These are phyloP conservation scores for Nymphicus hollandicus DNA, from an alignment of 2,113 vertebrate genomes.

Conservation along the genomic window DNA sequence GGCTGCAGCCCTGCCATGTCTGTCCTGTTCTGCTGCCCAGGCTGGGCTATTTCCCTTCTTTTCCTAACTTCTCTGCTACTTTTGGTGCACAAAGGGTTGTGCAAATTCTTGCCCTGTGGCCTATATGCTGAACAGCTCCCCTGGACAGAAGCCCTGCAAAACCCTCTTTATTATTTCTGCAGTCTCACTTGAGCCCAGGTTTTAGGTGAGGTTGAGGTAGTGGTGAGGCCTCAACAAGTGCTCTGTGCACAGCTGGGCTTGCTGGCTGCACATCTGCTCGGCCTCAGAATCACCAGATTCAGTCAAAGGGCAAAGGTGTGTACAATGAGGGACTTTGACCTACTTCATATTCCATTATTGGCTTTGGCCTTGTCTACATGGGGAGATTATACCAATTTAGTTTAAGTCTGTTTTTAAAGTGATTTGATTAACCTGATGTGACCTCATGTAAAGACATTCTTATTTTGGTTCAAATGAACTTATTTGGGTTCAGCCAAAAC, in stretches of 20 bases:
- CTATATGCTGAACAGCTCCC: too few species aligned
- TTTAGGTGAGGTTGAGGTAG: background rate
- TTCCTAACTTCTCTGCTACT: background rate
- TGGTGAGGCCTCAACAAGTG: fast-evolving
- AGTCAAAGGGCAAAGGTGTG: background rate
- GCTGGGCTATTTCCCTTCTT: background rate
- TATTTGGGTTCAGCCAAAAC: constrained; percentile 37
- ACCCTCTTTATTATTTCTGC: background rate
- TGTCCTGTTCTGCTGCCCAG: background rate
- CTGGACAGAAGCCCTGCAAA: background rate
- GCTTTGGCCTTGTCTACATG: constrained; percentile 18
- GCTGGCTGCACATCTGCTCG: background rate
- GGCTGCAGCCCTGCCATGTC: background rate
- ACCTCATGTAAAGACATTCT: background rate
- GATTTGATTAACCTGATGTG: constrained; percentile 45
- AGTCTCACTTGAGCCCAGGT: background rate
- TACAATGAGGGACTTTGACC: background rate
- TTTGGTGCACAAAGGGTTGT: background rate
- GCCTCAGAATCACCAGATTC: background rate
- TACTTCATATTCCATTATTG: constrained; percentile 42
- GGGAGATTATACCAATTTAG: constrained; percentile 6
- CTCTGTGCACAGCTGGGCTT: background rate
- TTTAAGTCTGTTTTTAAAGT: constrained; percentile 43
- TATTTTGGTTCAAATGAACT: constrained; percentile 20
- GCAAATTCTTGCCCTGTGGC: background rate